Base-by-base conservation (phyloP, 2,888 invertebrate genomes). In the Ypsolopha scabrella region DNA sequence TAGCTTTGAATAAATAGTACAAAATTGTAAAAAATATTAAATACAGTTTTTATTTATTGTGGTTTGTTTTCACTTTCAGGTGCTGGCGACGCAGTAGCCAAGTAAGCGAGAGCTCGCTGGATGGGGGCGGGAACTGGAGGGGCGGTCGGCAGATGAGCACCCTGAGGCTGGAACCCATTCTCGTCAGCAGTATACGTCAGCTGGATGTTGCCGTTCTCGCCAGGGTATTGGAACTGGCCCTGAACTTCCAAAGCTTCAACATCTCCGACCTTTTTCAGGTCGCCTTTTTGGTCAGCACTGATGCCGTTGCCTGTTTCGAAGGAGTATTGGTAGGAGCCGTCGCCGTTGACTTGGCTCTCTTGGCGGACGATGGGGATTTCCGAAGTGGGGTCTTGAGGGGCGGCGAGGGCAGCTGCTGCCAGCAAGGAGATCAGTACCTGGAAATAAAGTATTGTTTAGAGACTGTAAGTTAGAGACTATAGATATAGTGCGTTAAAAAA, bases 71-170 rank as follows among this genome's bases (percentile, higher is more conserved):
- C 34, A 2, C 33, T 58, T 35, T 67, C 67, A 38, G 71, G 65
- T 57, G 77, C 79, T 52, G 82, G 88, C 33, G 91, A 89, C 41
- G 90, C 89, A 45, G 90, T 89, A 48, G 92, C 91, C 63, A 92
- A 79, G 68, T 88, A 92, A 38, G 88, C 92, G 48, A 92, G 75
- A 14, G 92, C 88, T 53, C 88, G 87, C 64, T 91, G 89, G 61
- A 93, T 93, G 55, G 90, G 89, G 52, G 88, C 90, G 33, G 93
- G 93, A 53, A 92, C 91, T 59, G 92, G 92, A 39, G 93, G 93
- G 7, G 91, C 87, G 8, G 89, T 90, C 36, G 90, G 90, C n/a
- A 90, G 69, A 61, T 90, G 90, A 8, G 83, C 87, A 3, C 90
- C 89, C 60, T 79, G 87, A 0, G 91, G 90, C 65, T 91, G 90